Evolutionary conservation across 2,797 vertebrate genomes (phyloP).

Genomic region (Coracias cyanogaster): DNA sequence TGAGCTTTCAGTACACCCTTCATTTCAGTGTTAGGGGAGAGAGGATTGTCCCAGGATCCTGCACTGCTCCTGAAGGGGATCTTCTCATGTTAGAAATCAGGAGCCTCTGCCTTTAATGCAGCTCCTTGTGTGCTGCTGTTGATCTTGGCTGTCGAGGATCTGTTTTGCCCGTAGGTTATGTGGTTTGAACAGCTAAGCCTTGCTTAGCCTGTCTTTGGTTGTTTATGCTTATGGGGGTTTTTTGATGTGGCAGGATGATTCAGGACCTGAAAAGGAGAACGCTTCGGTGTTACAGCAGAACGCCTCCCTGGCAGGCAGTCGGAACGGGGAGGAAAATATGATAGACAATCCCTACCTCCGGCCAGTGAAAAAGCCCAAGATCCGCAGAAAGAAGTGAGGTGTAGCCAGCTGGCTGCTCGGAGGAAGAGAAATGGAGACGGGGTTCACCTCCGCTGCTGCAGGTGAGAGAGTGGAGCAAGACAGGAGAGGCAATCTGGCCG

Average conservation of each 20-base stretch:
- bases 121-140: neutral
- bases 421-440: neutral
- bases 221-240: neutral
- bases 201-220: neutral
- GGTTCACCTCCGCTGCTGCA: neutral
- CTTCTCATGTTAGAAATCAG: neutral
- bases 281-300: conserved; percentile 88
- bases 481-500: neutral
- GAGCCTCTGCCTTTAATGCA: neutral
- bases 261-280: conserved; percentile 93
- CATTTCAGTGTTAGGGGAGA: neutral
- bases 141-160: neutral
- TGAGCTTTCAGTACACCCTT: neutral
- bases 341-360: conserved; percentile 97
- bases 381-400: conserved; percentile 95
- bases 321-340: conserved; percentile 89
- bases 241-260: conserved; percentile 85
- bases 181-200: neutral
- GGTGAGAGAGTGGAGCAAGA: neutral
- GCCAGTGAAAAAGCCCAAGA: conserved; percentile 97
- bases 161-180: neutral
- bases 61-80: neutral
- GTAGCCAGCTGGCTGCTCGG: neutral
- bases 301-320: conserved; percentile 82
- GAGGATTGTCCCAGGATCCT: neutral